phyloP scores from a whole-genome alignment of 1,140 invertebrate genomes.

The Drosophila funebris region DNA sequence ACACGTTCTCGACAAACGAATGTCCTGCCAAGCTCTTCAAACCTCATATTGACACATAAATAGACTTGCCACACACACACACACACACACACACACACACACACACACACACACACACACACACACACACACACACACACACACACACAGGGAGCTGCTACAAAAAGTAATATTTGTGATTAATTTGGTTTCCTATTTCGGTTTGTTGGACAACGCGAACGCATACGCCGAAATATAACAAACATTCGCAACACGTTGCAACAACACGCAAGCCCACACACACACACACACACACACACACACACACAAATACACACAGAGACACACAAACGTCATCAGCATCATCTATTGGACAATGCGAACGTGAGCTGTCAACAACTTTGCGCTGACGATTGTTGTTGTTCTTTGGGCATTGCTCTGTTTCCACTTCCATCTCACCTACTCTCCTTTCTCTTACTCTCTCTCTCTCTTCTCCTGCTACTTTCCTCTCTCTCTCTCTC shows the following conservation, averaged over 20 bases:
- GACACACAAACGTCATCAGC: conserved; percentile 33
- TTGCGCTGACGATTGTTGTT: conserved; percentile 42
- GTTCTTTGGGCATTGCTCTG: conserved; percentile 23
- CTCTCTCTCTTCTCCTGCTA: neutral
- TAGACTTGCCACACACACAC: conserved; percentile 20
- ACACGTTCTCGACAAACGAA: conserved; percentile 37
- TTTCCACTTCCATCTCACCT: neutral
- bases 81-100: conserved; percentile 22
- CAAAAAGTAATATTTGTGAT: conserved; percentile 75
- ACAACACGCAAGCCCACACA: conserved; percentile 18
- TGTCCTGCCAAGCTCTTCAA: conserved; percentile 4
- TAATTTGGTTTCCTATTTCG: conserved; percentile 75
- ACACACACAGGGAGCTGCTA: neutral
- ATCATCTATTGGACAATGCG: conserved; percentile 59
- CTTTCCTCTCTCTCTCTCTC: neutral
- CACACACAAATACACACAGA: neutral
- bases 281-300: neutral
- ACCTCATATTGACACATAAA: conserved; percentile 44
- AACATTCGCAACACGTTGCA: conserved; percentile 24
- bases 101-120: conserved; percentile 18
- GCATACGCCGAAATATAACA: conserved; percentile 59
- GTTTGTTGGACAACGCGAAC: conserved; percentile 55
- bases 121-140: conserved; percentile 22
- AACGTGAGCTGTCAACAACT: conserved; percentile 81
- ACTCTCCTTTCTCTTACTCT: neutral